Percentiles rank a stretch among this genome's conserved stretches.
phyloP scores from a whole-genome alignment of 1,140 invertebrate genomes.

The Drosophila pachea region DNA sequence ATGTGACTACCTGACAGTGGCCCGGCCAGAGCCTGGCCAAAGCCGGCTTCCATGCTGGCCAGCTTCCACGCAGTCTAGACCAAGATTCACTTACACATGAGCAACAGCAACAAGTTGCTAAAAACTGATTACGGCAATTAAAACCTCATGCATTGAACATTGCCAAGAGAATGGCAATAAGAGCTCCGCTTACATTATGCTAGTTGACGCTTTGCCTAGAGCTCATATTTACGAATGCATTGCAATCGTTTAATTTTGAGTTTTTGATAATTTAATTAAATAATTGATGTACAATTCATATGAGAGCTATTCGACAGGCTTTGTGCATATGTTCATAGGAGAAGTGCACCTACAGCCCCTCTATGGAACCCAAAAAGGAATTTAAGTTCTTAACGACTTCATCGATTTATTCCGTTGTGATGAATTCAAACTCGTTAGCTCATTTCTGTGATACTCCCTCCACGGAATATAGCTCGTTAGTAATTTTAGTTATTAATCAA shows the following conservation, averaged over 20 bases:
- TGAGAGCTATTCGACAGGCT: too few relatives aligned
- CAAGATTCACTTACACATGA: conserved; percentile 51
- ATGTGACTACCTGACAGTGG: conserved; percentile 58
- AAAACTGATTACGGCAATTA: conserved; percentile 54
- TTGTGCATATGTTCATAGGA: too few relatives aligned
- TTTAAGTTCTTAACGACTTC: too few relatives aligned
- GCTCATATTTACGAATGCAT: not conserved
- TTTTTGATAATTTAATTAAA: too few relatives aligned
- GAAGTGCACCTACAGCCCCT: too few relatives aligned
- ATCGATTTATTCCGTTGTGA: not conserved
- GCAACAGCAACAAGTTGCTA: conserved; percentile 34
- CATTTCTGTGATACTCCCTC: not conserved
- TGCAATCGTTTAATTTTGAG: not conserved
- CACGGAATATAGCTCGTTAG: not conserved
- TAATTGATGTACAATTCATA: too few relatives aligned
- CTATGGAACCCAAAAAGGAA: too few relatives aligned
- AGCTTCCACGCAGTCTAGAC: too few relatives aligned
- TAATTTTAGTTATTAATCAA: not conserved
- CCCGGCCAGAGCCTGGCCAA: conserved; percentile 19
- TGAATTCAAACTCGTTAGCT: not conserved
- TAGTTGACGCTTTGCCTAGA: not conserved
- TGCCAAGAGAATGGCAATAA: not conserved
- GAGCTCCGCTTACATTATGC: not conserved
- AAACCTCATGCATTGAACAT: conserved; percentile 19
- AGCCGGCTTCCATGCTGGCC: not conserved